Evolutionary conservation across 1,140 invertebrate species (phyloP), one percentile per base, ranked within the genome.

Genomic region (Leptopilina clavipes): DNA sequence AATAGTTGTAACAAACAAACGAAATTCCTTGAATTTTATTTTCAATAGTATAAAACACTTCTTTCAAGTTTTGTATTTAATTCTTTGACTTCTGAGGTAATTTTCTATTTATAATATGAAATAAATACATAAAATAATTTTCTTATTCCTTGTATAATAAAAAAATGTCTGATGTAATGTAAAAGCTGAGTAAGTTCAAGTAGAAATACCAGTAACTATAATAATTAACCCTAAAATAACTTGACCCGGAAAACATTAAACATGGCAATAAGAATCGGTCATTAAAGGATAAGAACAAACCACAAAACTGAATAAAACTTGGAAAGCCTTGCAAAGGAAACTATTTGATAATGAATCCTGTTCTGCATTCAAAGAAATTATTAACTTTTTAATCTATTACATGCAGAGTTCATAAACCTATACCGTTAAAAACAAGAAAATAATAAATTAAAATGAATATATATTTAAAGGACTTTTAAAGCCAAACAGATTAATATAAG

Each of bases 251-350:
- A 65, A 65, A 65, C 25, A n/a, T 1, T 31, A 31, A 65, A 25
- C 59, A 31, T n/a, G 25, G 25, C 3, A 65, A 31, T 65, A 22
- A 31, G 25, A 65, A 65, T 65, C 25, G 31, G 22, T 65, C 25
- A 65, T 25, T n/a, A 65, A 31, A 31, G 59, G 22, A 65, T 37
- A 65, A n/a, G 59, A 65, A 9, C 37, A 7, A 65, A 65, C 59
- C 59, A 65, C 59, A 65, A 65, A 65, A 65, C 59, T 65, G 25
- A n/a, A 14, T 31, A 14, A n/a, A 65, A 14, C 25, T 65, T 31
- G 22, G 59, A 65, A 65, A 65, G 56, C n/a, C 19, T 59, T 10
- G 11, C 14, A 1, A 22, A 8, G 9, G 19, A 25, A 22, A 14
- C 56, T 25, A 59, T 59, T 59, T 22, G 22, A 59, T 14, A 48